Evolutionary conservation across 2,113 vertebrate species (phyloP).

Genomic region (Lamprotornis superbus): DNA sequence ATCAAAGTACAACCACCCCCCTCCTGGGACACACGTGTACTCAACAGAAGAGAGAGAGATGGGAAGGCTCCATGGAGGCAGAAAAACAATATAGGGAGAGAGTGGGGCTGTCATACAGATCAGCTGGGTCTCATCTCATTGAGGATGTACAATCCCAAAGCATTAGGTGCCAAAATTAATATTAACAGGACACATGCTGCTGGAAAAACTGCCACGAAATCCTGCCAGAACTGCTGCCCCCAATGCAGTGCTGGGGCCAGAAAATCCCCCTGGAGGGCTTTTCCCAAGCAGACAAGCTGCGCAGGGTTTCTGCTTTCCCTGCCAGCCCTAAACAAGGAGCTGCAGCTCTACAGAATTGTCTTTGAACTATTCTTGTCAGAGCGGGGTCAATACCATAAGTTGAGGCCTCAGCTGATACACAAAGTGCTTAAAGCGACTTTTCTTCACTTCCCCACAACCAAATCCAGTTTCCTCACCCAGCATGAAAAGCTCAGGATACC

Average conservation of each 20-base stretch:
- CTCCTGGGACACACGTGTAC: accelerated
- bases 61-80: background rate
- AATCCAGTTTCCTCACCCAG: background rate
- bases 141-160: background rate
- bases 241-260: background rate
- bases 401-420: background rate
- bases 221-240: background rate
- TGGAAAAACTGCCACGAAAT: background rate
- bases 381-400: accelerated
- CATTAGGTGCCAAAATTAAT: background rate
- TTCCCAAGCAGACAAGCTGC: background rate
- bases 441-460: background rate
- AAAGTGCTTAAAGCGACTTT: background rate
- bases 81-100: background rate
- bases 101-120: background rate
- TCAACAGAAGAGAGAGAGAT: background rate
- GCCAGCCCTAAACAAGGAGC: background rate
- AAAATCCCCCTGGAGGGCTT: background rate
- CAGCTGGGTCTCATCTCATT: background rate
- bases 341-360: background rate
- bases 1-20: background rate
- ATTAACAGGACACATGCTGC: accelerated
- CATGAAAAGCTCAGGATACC: background rate
- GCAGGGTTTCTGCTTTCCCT: background rate
- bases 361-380: background rate